Evolutionary conservation across 2,113 vertebrate genomes (phyloP).

Genomic region (Pholis gunnellus): DNA sequence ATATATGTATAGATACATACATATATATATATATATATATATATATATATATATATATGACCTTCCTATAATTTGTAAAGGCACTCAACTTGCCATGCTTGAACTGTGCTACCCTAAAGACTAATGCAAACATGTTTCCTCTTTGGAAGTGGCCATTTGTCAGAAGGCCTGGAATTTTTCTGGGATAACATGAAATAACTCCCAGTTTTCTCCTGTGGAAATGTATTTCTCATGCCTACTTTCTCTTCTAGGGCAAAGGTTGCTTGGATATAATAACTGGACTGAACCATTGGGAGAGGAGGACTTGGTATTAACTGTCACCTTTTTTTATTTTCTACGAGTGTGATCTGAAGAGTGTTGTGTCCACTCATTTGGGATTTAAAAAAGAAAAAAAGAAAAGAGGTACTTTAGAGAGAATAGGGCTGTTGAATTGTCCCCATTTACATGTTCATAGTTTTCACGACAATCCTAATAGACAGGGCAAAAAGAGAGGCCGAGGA

Average conservation of each 20-base stretch:
- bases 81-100: conserved; percentile 66
- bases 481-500: conserved; percentile 72
- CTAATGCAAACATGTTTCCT: conserved; percentile 71
- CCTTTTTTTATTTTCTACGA: conserved; percentile 67
- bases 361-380: conserved; percentile 69
- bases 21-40: not conserved
- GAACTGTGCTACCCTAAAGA: conserved; percentile 67
- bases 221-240: conserved; percentile 67
- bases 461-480: conserved; percentile 84
- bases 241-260: conserved; percentile 62
- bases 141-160: conserved; percentile 60
- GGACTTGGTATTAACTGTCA: conserved; percentile 52
- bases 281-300: conserved; percentile 64
- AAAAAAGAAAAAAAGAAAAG: conserved; percentile 50
- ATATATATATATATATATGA: conserved; percentile 35
- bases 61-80: conserved; percentile 72
- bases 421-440: conserved; percentile 68
- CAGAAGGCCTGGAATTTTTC: conserved; percentile 55
- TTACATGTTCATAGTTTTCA: conserved; percentile 75
- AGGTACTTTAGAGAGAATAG: conserved; percentile 73
- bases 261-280: conserved; percentile 56
- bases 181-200: conserved; percentile 64
- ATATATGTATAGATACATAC: conserved; percentile 31
- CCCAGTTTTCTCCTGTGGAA: conserved; percentile 73
- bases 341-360: conserved; percentile 61